These are phyloP conservation scores for Crenuchus spilurus DNA, from an alignment of 2,797 vertebrate species.

Conservation along the genomic window DNA sequence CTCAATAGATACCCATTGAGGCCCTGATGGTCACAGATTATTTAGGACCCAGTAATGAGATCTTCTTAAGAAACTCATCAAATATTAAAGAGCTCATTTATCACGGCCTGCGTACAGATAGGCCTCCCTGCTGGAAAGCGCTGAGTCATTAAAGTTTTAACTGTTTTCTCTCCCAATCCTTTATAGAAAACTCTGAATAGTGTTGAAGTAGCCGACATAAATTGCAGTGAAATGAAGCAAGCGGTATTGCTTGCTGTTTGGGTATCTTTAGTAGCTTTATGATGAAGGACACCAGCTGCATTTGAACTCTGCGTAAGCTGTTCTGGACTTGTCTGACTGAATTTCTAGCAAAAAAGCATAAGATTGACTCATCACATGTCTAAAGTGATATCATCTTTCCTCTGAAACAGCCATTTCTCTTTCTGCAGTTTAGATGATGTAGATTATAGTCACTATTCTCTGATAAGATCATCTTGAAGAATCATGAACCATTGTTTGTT, in stretches of 20 bases:
- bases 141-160: conserved; percentile 49
- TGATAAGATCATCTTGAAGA: too few species aligned
- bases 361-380: too few species aligned
- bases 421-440: too few species aligned
- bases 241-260: not conserved
- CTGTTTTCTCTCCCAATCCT: conserved; percentile 34
- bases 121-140: conserved; percentile 32
- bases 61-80: conserved; percentile 57
- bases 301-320: not conserved
- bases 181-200: conserved; percentile 12
- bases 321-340: too few species aligned
- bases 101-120: conserved; percentile 28
- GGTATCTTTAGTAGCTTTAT: not conserved
- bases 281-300: not conserved
- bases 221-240: not conserved
- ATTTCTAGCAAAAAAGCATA: too few species aligned
- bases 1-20: conserved; percentile 36
- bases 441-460: too few species aligned
- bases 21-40: conserved; percentile 42
- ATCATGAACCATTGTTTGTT: too few species aligned
- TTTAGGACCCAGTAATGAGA: conserved; percentile 54
- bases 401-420: too few species aligned
- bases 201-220: not conserved
- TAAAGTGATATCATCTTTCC: too few species aligned
- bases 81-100: conserved; percentile 60